A percentile compares a stretch with the other conserved stretches of the same genome.
Evolutionary conservation across 2,888 invertebrate species (phyloP).

Genomic region (Cantharis flavilabris): DNA sequence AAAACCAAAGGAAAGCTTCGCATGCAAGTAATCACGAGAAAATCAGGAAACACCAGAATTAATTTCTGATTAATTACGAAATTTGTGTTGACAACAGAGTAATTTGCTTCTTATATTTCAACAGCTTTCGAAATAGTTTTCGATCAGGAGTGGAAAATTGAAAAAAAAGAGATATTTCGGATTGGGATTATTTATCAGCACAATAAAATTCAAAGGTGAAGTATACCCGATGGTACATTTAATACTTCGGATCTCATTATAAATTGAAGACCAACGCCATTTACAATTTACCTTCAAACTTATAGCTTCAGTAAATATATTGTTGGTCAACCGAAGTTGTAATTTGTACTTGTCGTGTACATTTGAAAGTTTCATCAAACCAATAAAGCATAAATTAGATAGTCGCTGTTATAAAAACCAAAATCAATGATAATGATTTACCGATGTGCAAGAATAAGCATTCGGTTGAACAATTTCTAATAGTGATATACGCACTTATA

Average conservation of each 20-base stretch:
- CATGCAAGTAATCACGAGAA: background rate
- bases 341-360: background rate
- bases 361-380: background rate
- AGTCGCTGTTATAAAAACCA: background rate
- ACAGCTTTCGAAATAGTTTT: background rate
- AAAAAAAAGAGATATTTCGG: background rate
- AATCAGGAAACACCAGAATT: background rate
- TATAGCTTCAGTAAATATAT: background rate
- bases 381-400: background rate
- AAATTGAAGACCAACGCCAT: background rate
- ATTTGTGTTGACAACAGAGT: background rate
- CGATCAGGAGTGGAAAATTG: background rate
- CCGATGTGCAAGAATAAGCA: background rate
- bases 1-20: background rate
- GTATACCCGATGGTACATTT: background rate
- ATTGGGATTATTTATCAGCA: background rate
- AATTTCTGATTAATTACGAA: background rate
- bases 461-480: background rate
- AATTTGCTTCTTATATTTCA: background rate
- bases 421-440: background rate
- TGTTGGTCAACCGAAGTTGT: background rate
- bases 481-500: conserved; percentile 1
- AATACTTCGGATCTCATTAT: background rate
- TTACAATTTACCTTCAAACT: background rate
- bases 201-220: background rate